Base-by-base conservation (phyloP, 1,140 invertebrate species). In the Camponotus pennsylvanicus region DNA sequence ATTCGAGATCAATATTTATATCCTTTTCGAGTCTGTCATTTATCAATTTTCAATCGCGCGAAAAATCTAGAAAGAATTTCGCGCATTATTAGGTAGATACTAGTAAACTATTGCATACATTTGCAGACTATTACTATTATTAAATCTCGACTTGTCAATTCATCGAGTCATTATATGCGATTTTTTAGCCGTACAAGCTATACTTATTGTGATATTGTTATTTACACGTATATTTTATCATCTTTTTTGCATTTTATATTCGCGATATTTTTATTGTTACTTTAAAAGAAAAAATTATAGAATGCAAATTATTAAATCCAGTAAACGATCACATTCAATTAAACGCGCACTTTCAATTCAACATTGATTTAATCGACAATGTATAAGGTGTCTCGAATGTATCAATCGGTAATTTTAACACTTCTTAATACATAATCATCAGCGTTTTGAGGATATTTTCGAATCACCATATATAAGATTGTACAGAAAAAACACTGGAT, bases 381-480 rank as follows among this genome's bases (percentile, higher is more conserved):
- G 59, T 52, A 52, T 21, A 40, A 21, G 73, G 66, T 69, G 21
- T 49, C 21, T 64, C 40, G 73, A 76, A 76, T 61, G 37, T 42
- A 75, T 75, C 37, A 18, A 42, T 11, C 11, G 32, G 11, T 71
- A 55, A 71, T 71, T 52, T n/a, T 27, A 21, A 71, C 27, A 27
- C 1, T 27, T 27, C 27, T 27, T 27, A 27, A 27, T 27, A 27
- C 27, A 27, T 27, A 27, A 27, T 27, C 27, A 27, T 0, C 27
- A 27, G 27, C 27, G 27, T 27, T n/a, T 45, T 57, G 34, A 52
- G 18, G 40, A 32, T 82, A 83, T 83, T 83, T 73, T 83, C 27
- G 55, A 61, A 75, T 83, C 40, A 83, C 27, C 69, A 1, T 73
- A 21, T 73, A 83, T 78, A 85, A 85, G 45, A 78, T 78, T 21